These are phyloP conservation scores for Heterotilapia buettikoferi DNA, from an alignment of 2,113 vertebrate genomes.

Conservation along the genomic window DNA sequence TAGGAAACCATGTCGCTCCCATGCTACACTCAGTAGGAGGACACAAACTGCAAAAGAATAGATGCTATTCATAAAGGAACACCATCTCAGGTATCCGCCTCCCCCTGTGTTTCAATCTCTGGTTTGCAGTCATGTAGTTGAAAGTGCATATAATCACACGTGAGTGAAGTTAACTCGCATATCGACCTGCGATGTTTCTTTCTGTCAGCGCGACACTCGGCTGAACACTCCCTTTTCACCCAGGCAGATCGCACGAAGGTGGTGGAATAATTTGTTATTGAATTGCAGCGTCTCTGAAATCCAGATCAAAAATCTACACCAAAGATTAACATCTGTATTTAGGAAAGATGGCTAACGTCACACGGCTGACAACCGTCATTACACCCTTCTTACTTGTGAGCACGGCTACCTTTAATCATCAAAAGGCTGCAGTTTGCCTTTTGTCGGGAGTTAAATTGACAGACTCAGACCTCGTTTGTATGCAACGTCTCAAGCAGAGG, in stretches of 20 bases:
- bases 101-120: neutral
- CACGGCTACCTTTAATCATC: slow-evolving; percentile 55
- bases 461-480: slow-evolving; percentile 49
- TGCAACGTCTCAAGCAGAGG: slow-evolving; percentile 27
- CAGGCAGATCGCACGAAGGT: slow-evolving; percentile 48
- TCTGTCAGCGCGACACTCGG: slow-evolving; percentile 11
- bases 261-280: slow-evolving; percentile 51
- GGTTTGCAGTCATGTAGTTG: slow-evolving; percentile 26
- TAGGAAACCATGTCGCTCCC: neutral
- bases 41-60: slow-evolving; percentile 43
- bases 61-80: slow-evolving; percentile 23
- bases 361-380: slow-evolving; percentile 44
- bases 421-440: slow-evolving; percentile 32
- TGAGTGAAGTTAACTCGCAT: slow-evolving; percentile 53
- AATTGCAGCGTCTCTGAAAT: slow-evolving; percentile 44
- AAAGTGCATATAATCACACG: slow-evolving; percentile 47
- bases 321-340: slow-evolving; percentile 57
- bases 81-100: slow-evolving; percentile 13
- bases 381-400: slow-evolving; percentile 30
- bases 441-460: slow-evolving; percentile 49
- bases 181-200: slow-evolving; percentile 42
- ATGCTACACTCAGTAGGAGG: slow-evolving; percentile 11
- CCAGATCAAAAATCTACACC: slow-evolving; percentile 40
- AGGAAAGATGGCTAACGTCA: slow-evolving; percentile 51
- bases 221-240: slow-evolving; percentile 48